Evolutionary conservation across 1,140 invertebrate genomes (phyloP).

Genomic region (Bemisia tabaci): DNA sequence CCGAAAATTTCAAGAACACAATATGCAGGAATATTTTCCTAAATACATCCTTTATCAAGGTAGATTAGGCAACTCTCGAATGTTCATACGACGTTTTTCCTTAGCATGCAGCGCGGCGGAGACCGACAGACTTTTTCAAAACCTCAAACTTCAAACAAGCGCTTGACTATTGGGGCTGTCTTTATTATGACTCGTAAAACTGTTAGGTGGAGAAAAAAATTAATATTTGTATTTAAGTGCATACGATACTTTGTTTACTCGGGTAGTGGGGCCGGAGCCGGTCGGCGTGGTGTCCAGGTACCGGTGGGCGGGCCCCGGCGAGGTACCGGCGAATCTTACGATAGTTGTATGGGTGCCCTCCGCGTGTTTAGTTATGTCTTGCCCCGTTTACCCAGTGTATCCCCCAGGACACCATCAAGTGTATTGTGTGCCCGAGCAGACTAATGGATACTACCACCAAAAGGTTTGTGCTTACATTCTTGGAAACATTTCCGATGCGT

Average conservation of each 20-base stretch:
- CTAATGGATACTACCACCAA: background rate
- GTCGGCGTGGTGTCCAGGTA: no score
- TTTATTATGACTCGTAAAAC: background rate
- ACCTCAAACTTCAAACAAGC: no score
- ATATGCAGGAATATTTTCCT: no score
- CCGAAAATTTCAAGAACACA: no score
- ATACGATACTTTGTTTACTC: background rate
- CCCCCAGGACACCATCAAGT: background rate
- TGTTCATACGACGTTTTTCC: no score
- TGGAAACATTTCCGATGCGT: no score
- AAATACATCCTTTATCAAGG: no score
- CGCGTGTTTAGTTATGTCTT: background rate
- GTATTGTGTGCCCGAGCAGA: background rate
- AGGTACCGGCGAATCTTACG: background rate
- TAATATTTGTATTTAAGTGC: background rate
- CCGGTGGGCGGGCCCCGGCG: background rate
- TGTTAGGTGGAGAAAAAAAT: background rate
- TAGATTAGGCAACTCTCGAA: no score
- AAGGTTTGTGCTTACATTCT: no score
- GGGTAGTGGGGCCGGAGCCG: no score
- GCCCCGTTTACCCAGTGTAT: background rate
- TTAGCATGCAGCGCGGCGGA: no score
- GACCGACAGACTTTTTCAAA: no score
- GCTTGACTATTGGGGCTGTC: background rate
- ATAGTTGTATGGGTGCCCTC: background rate